Evolutionary conservation across 2,113 vertebrate species (phyloP).

Genomic region (Xiphorhynchus elegans): DNA sequence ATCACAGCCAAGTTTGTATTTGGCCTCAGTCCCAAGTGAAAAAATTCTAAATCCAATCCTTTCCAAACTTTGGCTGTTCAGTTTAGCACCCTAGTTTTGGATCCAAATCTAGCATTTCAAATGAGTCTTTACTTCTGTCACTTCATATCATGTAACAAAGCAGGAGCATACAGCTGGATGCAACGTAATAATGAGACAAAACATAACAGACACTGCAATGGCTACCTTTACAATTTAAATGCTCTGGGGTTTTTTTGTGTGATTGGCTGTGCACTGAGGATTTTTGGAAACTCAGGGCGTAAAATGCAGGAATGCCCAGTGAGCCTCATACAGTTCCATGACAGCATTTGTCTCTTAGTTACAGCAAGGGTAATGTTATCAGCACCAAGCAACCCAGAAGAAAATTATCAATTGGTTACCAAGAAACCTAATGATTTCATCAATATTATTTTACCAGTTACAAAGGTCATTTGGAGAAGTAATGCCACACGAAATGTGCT

Average conservation of each 20-base stretch:
- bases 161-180: background rate
- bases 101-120: background rate
- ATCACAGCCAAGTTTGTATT: background rate
- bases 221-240: background rate
- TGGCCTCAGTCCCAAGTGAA: background rate
- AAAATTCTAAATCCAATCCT: background rate
- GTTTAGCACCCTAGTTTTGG: background rate
- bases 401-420: slow-evolving; percentile 60
- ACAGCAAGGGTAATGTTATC: slow-evolving; percentile 71
- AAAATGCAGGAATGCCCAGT: slow-evolving; percentile 18
- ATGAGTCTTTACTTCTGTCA: background rate
- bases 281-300: slow-evolving; percentile 1
- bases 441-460: slow-evolving; percentile 59
- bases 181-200: background rate
- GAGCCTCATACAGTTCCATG: background rate
- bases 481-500: slow-evolving; percentile 23
- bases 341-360: slow-evolving; percentile 66
- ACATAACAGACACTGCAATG: background rate
- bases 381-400: slow-evolving; percentile 46
- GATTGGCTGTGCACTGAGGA: background rate
- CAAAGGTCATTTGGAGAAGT: slow-evolving; percentile 65
- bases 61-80: background rate
- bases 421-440: slow-evolving; percentile 64
- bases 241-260: background rate
- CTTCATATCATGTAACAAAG: background rate